Conservation (phyloP, 1,140 invertebrate genomes). For the Phthorimaea operculella region DNA sequence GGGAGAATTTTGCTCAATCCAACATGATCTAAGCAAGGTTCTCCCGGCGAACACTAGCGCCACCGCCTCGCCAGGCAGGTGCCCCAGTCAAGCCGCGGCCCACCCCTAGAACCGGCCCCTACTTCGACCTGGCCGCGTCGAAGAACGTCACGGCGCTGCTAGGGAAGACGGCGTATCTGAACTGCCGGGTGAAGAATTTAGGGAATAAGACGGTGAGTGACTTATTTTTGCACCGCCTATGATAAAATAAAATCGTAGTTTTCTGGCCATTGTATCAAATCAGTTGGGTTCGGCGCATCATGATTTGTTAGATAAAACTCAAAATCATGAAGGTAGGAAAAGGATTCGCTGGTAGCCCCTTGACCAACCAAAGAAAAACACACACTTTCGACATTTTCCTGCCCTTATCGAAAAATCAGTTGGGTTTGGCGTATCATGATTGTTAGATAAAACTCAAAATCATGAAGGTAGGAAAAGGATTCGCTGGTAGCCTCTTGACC, state of each 20-base stretch:
- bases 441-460: too few relatives aligned
- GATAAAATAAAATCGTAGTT: too few relatives aligned
- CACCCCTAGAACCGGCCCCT: conserved; percentile 67
- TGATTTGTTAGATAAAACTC: too few relatives aligned
- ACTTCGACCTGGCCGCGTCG: conserved; percentile 76
- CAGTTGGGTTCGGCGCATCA: not conserved
- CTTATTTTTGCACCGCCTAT: too few relatives aligned
- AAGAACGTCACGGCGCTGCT: conserved; percentile 85
- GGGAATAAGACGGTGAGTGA: conserved; percentile 89
- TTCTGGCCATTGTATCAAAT: not conserved
- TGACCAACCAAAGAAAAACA: too few relatives aligned
- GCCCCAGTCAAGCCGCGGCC: conserved; percentile 29
- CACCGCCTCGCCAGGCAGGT: conserved; percentile 39
- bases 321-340: too few relatives aligned
- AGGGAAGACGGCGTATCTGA: conserved; percentile 86
- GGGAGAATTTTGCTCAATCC: too few relatives aligned
- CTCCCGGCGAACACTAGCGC: conserved; percentile 40
- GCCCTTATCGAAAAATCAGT: not conserved
- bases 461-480: too few relatives aligned
- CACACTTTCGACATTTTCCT: not conserved
- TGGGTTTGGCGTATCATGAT: not conserved
- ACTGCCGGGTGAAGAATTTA: conserved; percentile 85
- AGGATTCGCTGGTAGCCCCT: too few relatives aligned
- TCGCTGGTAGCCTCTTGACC: too few relatives aligned
- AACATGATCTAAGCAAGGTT: conserved; percentile 51